Percentiles rank a stretch among this genome's conserved stretches.
Conservation (phyloP, 2,113 vertebrate species). For the Hyperoodon ampullatus region DNA sequence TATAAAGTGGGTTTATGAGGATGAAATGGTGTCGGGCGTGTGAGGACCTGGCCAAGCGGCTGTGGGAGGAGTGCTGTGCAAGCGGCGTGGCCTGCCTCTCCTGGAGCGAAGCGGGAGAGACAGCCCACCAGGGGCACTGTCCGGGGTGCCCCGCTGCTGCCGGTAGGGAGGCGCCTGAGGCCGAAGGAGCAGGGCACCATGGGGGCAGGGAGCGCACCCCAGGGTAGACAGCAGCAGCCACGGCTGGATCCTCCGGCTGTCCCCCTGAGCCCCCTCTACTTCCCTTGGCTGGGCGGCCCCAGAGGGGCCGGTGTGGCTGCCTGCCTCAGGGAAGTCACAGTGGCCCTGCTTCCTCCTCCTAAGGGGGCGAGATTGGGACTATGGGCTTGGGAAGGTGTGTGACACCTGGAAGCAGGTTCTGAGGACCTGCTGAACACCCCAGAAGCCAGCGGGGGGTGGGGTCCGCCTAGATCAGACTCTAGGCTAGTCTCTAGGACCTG, state of each 20-base stretch:
- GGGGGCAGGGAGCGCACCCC: not conserved
- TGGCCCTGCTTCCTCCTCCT: not conserved
- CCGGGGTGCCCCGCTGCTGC: not conserved
- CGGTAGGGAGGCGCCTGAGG: not conserved
- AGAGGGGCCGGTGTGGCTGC: not conserved
- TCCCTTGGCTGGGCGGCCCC: not conserved
- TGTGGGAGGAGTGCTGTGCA: not conserved
- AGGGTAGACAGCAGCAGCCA: not conserved
- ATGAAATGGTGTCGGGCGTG: not conserved
- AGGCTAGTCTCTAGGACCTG: not conserved
- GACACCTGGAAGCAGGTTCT: not conserved
- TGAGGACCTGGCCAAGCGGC: not conserved
- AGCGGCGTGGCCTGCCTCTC: not conserved
- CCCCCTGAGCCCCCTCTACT: not conserved
- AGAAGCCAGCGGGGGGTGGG: not conserved
- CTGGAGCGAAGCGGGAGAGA: not conserved
- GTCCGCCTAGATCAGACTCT: not conserved
- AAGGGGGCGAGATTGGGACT: not conserved
- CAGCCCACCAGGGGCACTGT: no score
- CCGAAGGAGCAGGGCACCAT: not conserved
- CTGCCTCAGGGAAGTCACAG: not conserved
- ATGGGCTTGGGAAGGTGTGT: not conserved
- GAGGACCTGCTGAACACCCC: not conserved
- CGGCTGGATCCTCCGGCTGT: not conserved
- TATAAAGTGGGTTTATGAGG: not conserved